phyloP scores from a whole-genome alignment of 2,797 vertebrate species.

The Anableps anableps region DNA sequence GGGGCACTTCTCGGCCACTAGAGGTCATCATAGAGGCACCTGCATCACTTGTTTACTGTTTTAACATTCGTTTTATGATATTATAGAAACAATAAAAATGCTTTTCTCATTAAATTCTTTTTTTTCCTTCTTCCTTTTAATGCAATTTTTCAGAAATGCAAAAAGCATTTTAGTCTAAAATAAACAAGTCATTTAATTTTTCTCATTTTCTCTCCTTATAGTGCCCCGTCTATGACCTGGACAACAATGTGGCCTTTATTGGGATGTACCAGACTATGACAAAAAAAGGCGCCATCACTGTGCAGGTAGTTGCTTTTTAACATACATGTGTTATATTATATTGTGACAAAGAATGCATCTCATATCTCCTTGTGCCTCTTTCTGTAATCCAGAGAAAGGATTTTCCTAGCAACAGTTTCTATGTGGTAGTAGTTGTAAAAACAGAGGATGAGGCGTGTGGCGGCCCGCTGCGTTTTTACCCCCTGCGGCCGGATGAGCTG shows the following conservation, averaged over 20 bases:
- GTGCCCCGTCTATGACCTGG: slow-evolving; percentile 97
- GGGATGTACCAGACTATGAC: slow-evolving; percentile 99
- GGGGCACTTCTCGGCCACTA: slow-evolving; percentile 16
- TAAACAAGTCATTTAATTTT: background rate
- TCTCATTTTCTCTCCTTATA: slow-evolving; percentile 44
- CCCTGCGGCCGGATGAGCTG: slow-evolving; percentile 86
- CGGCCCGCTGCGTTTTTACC: slow-evolving; percentile 90
- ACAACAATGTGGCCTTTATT: slow-evolving; percentile 98
- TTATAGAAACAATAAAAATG: background rate
- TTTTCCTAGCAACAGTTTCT: slow-evolving; percentile 95
- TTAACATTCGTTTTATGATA: background rate
- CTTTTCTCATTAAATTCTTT: background rate
- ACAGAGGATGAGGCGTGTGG: slow-evolving; percentile 95
- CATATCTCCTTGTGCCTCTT: background rate
- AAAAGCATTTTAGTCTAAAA: background rate
- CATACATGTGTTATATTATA: background rate
- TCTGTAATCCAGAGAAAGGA: slow-evolving; percentile 87
- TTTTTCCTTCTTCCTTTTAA: background rate
- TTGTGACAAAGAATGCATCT: background rate
- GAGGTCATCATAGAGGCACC: background rate
- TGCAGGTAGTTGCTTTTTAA: slow-evolving; percentile 85
- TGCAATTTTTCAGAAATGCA: background rate
- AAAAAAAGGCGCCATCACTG: slow-evolving; percentile 95
- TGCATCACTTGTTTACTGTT: background rate
- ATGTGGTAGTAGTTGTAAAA: slow-evolving; percentile 97